These are phyloP conservation scores for Liolophura sinensis DNA, from an alignment of 1,140 invertebrate species.

Conservation along the genomic window DNA sequence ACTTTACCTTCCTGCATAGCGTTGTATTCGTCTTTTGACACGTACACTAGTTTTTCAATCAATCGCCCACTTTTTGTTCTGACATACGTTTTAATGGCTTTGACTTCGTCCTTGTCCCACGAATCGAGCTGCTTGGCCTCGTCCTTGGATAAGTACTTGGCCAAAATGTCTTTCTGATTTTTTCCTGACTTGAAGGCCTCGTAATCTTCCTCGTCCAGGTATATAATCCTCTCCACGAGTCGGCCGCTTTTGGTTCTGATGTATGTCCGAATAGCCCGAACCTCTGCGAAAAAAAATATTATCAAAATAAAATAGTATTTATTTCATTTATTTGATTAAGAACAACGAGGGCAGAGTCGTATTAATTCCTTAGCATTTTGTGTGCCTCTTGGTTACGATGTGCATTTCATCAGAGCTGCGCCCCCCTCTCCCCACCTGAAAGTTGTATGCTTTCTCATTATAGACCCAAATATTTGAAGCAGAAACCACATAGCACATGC, in stretches of 20 bases:
- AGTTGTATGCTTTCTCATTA: no score
- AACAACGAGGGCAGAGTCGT: no score
- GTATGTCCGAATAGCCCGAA: constrained; percentile 56
- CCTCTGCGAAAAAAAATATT: constrained; percentile 32
- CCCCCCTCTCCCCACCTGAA: no score
- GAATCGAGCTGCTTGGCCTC: constrained; percentile 51
- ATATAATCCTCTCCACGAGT: constrained; percentile 50
- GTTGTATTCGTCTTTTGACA: constrained; percentile 54
- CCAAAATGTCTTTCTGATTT: constrained; percentile 33
- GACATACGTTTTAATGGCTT: constrained; percentile 54
- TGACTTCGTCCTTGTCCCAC: constrained; percentile 56
- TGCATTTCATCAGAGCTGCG: no score
- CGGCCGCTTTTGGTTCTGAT: constrained; percentile 55
- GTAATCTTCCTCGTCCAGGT: constrained; percentile 53
- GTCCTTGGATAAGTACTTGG: constrained; percentile 52
- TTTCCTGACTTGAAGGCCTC: constrained; percentile 48
- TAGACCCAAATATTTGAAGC: no score
- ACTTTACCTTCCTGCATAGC: constrained; percentile 44
- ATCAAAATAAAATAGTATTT: no score
- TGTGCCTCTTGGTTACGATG: no score
- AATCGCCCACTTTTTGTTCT: constrained; percentile 55
- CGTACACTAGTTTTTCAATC: constrained; percentile 52
- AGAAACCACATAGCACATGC: no score
- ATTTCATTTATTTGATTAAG: no score
- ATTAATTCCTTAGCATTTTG: no score